phyloP scores from a whole-genome alignment of 2,797 vertebrate genomes.

The Uromys caudimaculatus region DNA sequence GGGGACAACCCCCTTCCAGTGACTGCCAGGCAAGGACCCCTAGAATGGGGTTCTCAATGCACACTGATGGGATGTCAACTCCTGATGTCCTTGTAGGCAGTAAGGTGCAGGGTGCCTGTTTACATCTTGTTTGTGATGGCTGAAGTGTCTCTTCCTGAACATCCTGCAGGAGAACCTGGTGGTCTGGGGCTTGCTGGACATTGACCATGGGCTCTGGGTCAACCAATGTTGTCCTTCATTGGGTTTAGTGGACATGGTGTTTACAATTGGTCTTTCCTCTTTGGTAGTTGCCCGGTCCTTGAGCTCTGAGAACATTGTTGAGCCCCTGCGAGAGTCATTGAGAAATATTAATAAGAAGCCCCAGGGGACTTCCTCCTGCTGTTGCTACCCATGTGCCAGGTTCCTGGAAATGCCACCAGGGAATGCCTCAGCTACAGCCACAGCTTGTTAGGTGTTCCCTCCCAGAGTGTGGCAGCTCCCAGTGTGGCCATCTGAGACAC shows the following conservation, averaged over 20 bases:
- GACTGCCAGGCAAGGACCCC: not conserved
- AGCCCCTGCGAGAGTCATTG: slow-evolving; percentile 43
- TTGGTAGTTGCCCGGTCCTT: not conserved
- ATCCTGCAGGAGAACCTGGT: not conserved
- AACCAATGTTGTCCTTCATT: not conserved
- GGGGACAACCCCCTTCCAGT: not conserved
- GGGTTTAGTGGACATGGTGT: not conserved
- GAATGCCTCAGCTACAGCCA: not conserved
- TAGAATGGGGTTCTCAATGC: not conserved
- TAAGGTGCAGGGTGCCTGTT: not conserved
- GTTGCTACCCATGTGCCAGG: slow-evolving; percentile 48
- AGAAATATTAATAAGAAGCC: slow-evolving; percentile 69
- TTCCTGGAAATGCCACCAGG: slow-evolving; percentile 68
- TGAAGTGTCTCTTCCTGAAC: not conserved
- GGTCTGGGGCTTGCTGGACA: rapidly evolving
- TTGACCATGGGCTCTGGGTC: rapidly evolving
- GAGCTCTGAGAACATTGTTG: not conserved
- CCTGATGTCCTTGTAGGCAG: not conserved
- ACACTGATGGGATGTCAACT: not conserved
- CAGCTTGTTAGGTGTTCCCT: not conserved
- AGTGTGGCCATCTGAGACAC: not conserved
- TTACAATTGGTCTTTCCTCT: not conserved
- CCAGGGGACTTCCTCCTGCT: slow-evolving; percentile 63
- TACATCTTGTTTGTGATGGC: not conserved
- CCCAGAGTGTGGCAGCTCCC: not conserved